phyloP scores from a whole-genome alignment of 2,113 vertebrate species.

The Nothocercus nigrocapillus region DNA sequence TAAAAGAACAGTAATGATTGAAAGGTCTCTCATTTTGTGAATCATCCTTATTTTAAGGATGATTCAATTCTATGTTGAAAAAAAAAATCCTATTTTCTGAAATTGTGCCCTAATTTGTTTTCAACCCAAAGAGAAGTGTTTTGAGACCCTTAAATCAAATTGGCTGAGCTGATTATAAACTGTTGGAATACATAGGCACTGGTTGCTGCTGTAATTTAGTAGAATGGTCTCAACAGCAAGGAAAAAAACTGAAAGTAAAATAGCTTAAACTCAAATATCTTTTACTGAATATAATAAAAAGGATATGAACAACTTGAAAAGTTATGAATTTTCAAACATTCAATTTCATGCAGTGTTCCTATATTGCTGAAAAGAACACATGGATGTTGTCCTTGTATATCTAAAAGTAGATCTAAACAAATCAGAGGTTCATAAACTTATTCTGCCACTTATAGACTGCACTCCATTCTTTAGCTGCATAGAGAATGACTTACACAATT shows the following conservation, averaged over 20 bases:
- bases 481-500: not conserved
- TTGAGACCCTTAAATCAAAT: slow-evolving; percentile 2
- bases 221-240: not conserved
- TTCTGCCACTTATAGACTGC: not conserved
- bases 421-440: not conserved
- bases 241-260: not conserved
- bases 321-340: slow-evolving; percentile 18
- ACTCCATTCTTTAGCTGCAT: not conserved
- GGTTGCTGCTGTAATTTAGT: not conserved
- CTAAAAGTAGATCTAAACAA: not conserved
- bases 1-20: not conserved
- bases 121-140: not conserved
- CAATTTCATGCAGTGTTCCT: not conserved
- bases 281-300: not conserved
- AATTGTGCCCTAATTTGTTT: not conserved
- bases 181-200: not conserved
- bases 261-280: not conserved
- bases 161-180: not conserved
- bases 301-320: not conserved
- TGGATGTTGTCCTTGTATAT: not conserved
- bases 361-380: not conserved
- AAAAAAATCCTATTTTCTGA: not conserved
- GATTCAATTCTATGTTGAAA: not conserved
- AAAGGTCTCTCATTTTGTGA: not conserved
- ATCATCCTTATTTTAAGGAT: not conserved